Evolutionary conservation across 1,140 invertebrate species (phyloP), one percentile per base, ranked within the genome.

Genomic region (Belonocnema kinseyi): DNA sequence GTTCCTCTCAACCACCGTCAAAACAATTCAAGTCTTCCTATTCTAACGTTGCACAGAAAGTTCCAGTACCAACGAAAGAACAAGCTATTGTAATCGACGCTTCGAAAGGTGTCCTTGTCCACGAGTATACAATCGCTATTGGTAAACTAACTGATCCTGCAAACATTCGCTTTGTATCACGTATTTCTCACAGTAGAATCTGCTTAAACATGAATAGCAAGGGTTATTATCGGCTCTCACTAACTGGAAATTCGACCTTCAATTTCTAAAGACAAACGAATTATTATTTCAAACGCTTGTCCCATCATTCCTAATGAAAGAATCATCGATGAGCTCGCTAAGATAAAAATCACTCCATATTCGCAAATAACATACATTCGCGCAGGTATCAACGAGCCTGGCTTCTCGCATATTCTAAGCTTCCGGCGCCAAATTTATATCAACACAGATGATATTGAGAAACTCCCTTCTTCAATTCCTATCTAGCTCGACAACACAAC

Each of bases 211-310:
- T 82, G 7, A 52, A 17, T 2, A 77, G 10, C 26, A 76, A 78
- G 50, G 73, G 72, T 82, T 19, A 75, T 72, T 16, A 72, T 82
- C 12, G 52, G 26, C 14, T 14, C 70, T 8, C 10, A 16, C 12
- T 53, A 54, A 51, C 33, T 81, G 2, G 52, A 66, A 74, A 70
- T 78, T n/a, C 74, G 80, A 61, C 74, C 72, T 6, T 40, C 78
- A 3, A 19, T 76, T 50, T 75, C 74, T 7, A 76, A 81, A 76
- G 46, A 50, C 46, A 76, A 81, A 61, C 21, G 80, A 56, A 51
- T 81, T 13, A 76, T 78, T 33, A 14, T 81, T n/a, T 81, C 76
- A 14, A 78, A 80, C 56, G 76, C 78, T 8, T 75, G 66, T 19
- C 79, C 74, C 11, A 73, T 78, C 0, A 80, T 80, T 3, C 73